Conservation (phyloP, 2,797 vertebrate genomes). For the Pogonophryne albipinna region DNA sequence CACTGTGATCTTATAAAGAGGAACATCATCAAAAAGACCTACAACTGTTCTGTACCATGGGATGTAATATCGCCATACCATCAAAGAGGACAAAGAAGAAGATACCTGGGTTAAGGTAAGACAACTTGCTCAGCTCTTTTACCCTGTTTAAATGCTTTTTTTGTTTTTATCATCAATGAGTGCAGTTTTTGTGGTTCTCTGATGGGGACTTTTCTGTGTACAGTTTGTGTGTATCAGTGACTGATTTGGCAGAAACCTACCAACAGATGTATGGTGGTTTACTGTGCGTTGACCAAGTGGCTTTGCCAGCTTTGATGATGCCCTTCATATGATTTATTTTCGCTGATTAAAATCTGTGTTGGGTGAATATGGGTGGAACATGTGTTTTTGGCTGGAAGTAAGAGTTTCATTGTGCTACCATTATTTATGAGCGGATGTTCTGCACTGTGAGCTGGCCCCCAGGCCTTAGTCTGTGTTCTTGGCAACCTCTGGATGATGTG, state of each 20-base stretch:
- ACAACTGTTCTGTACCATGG: background rate
- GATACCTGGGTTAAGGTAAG: background rate
- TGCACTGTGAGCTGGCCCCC: conserved; percentile 1
- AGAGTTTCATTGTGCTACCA: conserved; percentile 22
- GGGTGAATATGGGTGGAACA: background rate
- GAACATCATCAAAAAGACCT: too few species aligned
- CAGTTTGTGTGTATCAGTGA: background rate
- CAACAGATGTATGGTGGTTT: conserved; percentile 38
- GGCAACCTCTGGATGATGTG: conserved; percentile 12
- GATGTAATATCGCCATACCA: background rate
- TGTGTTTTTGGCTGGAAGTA: conserved; percentile 13
- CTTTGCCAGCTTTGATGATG: background rate
- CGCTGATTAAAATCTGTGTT: conserved; percentile 15
- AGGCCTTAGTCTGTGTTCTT: conserved; percentile 20
- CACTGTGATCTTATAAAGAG: too few species aligned
- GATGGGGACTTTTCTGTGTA: conserved; percentile 14
- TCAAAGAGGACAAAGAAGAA: background rate
- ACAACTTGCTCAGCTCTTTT: background rate
- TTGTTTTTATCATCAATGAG: background rate
- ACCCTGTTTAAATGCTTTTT: background rate
- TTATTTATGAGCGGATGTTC: background rate
- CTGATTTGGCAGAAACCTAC: conserved; percentile 17
- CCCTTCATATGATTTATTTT: conserved; percentile 9
- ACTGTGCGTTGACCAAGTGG: background rate
- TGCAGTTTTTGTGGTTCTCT: background rate